Conservation (phyloP, 2,797 vertebrate genomes). For the Sebastes aleutianus region DNA sequence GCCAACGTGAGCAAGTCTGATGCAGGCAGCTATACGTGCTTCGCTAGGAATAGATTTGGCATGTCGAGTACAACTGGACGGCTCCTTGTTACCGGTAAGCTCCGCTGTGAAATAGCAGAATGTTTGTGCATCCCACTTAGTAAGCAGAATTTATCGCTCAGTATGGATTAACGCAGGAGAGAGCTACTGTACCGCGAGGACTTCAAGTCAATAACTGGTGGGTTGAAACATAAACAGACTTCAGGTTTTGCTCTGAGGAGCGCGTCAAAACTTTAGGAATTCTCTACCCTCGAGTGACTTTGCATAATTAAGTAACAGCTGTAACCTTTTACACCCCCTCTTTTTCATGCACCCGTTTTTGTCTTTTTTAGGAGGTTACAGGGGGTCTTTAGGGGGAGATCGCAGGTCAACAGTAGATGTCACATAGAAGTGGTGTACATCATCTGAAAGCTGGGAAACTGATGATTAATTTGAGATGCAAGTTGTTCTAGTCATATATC, state of each 20-base stretch:
- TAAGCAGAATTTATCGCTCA: slow-evolving; percentile 63
- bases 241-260: slow-evolving; percentile 17
- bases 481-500: too few species aligned
- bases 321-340: background rate
- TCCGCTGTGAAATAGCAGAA: slow-evolving; percentile 30
- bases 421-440: too few species aligned
- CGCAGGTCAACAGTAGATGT: too few species aligned
- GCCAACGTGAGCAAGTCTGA: slow-evolving; percentile 91
- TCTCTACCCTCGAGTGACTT: background rate
- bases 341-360: too few species aligned
- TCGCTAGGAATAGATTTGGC: slow-evolving; percentile 93
- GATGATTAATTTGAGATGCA: too few species aligned
- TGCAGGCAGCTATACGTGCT: slow-evolving; percentile 89
- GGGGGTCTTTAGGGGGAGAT: too few species aligned
- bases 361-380: too few species aligned
- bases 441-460: too few species aligned
- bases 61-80: slow-evolving; percentile 89
- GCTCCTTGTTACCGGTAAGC: slow-evolving; percentile 90
- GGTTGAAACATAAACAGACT: slow-evolving; percentile 42
- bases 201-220: slow-evolving; percentile 56
- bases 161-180: slow-evolving; percentile 51
- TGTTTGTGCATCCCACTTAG: slow-evolving; percentile 44
- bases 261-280: slow-evolving; percentile 19
- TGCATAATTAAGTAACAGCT: slow-evolving; percentile 7
- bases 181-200: slow-evolving; percentile 31